A percentile compares a stretch with the other conserved stretches of the same genome.
These are phyloP conservation scores for Corydoras maculifer DNA, from an alignment of 2,113 vertebrate species.

Conservation along the genomic window DNA sequence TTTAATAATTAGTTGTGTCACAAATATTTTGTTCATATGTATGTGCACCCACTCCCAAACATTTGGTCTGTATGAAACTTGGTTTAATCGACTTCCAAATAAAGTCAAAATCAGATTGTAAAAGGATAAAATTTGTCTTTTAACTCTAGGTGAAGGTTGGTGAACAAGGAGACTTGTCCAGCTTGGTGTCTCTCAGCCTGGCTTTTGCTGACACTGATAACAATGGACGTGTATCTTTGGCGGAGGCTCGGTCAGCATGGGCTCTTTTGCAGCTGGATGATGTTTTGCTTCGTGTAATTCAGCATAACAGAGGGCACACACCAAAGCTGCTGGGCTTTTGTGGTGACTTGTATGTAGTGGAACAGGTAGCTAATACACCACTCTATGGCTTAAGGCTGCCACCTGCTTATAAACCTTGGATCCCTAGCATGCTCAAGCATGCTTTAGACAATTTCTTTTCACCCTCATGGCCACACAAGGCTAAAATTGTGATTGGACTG, in stretches of 20 bases:
- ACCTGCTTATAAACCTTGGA: conserved; percentile 82
- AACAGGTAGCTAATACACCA: conserved; percentile 84
- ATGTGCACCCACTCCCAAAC: too few species aligned
- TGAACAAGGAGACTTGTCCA: conserved; percentile 84
- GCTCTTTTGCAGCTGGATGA: conserved; percentile 93
- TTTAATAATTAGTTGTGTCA: too few species aligned
- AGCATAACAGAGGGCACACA: conserved; percentile 88
- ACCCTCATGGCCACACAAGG: conserved; percentile 90
- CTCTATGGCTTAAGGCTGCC: conserved; percentile 88
- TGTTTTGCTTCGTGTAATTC: conserved; percentile 85
- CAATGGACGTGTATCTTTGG: conserved; percentile 89
- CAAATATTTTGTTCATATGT: too few species aligned
- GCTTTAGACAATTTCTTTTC: conserved; percentile 85
- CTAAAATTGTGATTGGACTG: conserved; percentile 95
- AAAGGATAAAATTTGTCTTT: background rate
- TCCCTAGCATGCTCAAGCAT: conserved; percentile 71
- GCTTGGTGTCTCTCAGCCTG: conserved; percentile 79
- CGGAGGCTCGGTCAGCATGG: conserved; percentile 91
- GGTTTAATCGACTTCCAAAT: too few species aligned
- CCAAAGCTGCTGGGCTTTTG: conserved; percentile 93
- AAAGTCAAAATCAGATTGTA: too few species aligned
- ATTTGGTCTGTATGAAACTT: too few species aligned
- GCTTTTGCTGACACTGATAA: conserved; percentile 86
- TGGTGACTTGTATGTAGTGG: conserved; percentile 89
- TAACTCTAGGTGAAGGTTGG: conserved; percentile 78